Percentiles rank a stretch among this genome's conserved stretches.
Conservation (phyloP, 1,140 invertebrate genomes). For the Drosophila asahinai region DNA sequence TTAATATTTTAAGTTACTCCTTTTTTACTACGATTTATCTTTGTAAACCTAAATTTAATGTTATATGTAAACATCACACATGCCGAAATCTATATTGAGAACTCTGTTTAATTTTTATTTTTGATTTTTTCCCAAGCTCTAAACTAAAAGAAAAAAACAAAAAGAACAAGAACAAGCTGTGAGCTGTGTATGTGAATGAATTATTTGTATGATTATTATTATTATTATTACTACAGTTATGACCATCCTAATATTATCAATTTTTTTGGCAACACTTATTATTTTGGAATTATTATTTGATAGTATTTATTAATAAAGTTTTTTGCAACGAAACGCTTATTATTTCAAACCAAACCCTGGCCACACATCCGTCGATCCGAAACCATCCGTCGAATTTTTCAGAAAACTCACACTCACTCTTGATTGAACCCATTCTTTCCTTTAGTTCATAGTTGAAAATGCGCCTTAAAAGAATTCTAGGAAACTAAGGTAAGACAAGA, state of each 20-base stretch:
- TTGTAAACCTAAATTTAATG: conserved; percentile 25
- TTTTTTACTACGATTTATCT: conserved; percentile 22
- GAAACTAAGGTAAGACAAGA: conserved; percentile 38
- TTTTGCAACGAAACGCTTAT: conserved; percentile 61
- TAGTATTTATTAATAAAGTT: conserved; percentile 82
- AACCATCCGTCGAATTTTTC: conserved; percentile 40
- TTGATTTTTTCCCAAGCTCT: conserved; percentile 21
- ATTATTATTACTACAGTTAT: conserved; percentile 53
- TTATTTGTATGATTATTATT: conserved; percentile 56
- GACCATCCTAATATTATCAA: conserved; percentile 53
- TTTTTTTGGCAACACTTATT: conserved; percentile 46
- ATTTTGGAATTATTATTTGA: conserved; percentile 66
- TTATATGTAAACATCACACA: conserved; percentile 56
- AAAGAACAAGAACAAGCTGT: conserved; percentile 63
- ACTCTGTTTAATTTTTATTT: conserved; percentile 25
- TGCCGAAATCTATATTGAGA: conserved; percentile 28
- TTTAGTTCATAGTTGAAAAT: conserved; percentile 57
- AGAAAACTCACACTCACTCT: background rate
- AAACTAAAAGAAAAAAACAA: conserved; percentile 25
- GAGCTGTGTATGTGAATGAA: conserved; percentile 77
- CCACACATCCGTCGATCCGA: conserved; percentile 35
- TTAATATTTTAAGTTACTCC: conserved; percentile 39
- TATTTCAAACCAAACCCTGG: conserved; percentile 12
- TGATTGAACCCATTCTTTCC: conserved; percentile 6
- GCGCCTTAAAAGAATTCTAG: conserved; percentile 65